These are phyloP conservation scores for Coenobita brevimanus DNA, from an alignment of 1,140 invertebrate species.

Conservation along the genomic window DNA sequence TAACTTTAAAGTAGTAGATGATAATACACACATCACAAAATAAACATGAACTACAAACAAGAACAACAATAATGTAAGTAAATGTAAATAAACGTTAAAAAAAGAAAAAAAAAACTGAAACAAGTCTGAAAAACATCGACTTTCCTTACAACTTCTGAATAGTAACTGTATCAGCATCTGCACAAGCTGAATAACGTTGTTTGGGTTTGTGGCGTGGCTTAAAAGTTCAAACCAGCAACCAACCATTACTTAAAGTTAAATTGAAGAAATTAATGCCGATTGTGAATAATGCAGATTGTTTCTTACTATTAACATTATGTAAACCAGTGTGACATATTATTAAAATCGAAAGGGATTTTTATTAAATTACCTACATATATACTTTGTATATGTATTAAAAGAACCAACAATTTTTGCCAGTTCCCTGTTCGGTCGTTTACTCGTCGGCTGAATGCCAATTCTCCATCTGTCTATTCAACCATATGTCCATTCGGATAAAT, in stretches of 20 bases:
- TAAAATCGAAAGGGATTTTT: neutral
- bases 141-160: neutral
- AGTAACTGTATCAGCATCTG: neutral
- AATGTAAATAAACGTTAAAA: neutral
- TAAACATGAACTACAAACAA: too few species aligned
- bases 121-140: neutral
- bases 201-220: neutral
- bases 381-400: conserved; percentile 3
- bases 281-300: neutral
- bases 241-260: neutral
- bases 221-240: neutral
- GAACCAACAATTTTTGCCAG: neutral
- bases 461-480: neutral
- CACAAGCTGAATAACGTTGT: neutral
- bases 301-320: neutral
- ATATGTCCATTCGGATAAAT: conserved; percentile 2
- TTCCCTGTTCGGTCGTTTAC: neutral
- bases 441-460: neutral
- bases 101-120: neutral
- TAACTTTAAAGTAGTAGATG: too few species aligned
- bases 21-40: too few species aligned
- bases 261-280: neutral
- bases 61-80: too few species aligned
- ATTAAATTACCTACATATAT: neutral
- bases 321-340: neutral